Base-by-base conservation (phyloP, 2,113 vertebrate genomes). In the Etia nguti region DNA sequence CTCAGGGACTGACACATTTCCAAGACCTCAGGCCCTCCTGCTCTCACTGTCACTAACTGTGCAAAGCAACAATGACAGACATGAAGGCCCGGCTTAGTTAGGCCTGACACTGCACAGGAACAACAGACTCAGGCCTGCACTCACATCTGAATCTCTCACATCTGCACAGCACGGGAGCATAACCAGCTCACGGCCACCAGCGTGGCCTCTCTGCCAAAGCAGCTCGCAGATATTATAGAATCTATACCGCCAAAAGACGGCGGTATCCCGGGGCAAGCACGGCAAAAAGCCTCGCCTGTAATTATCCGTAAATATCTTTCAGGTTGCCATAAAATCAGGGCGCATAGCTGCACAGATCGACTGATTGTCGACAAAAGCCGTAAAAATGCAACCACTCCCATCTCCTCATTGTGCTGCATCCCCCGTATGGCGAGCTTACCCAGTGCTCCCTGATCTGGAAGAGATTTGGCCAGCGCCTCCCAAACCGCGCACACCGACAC, bases 301-400 rank as follows among this genome's bases (percentile, higher is more conserved):
- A n/a, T 4, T 57, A 20, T 18, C 75, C 6, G 24, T 38, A 0
- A 65, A 65, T 65, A 22, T 54, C 18, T 54, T 54, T 1, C 2
- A 8, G 9, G 75, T 6, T 8, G 3, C 3, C 22, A 3, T 57
- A 55, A 34, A 10, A 29, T 52, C 13, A 26, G 6, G 2, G 36
- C 80, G 52, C 82, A 34, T n/a, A 65, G 70, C 12, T 24, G 70
- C 83, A 22, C 46, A 24, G 0, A 81, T 55, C 83, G 80, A 81
- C 68, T 13, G 6, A 43, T 34, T 86, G 88, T 84, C 88, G 91
- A 93, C 90, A 94, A 92, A 94, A 92, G 90, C 80, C 60, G 80
- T 90, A 80, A 88, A 88, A 89, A 75, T 2, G 50, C 92, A 92
- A 94, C 94, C 94, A 93, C 94, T 94, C 94, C 95, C 94, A 94